Evolutionary conservation across 2,113 vertebrate genomes (phyloP).

Genomic region (Corythaixoides concolor): DNA sequence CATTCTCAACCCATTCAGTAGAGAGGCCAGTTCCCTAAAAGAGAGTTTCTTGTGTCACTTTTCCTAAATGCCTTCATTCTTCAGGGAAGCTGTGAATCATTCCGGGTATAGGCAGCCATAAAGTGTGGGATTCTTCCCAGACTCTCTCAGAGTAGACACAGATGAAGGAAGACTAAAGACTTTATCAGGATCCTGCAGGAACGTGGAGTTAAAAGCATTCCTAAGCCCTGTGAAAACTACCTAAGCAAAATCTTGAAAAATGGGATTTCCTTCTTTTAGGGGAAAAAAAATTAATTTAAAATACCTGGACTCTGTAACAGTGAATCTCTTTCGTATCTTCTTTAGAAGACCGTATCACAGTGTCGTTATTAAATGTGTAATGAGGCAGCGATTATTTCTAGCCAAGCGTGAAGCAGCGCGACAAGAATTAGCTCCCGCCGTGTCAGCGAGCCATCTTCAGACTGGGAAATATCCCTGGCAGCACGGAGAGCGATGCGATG

Average conservation of each 20-base stretch:
- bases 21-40: not conserved
- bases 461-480: not conserved
- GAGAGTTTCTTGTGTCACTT: not conserved
- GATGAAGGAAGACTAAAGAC: not conserved
- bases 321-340: not conserved
- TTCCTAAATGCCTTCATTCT: not conserved
- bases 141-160: not conserved
- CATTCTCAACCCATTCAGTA: not conserved
- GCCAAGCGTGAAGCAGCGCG: not conserved
- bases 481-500: not conserved
- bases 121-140: not conserved
- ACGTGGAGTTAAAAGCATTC: not conserved
- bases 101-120: not conserved
- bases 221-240: not conserved
- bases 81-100: not conserved
- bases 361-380: constrained; percentile 14
- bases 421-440: not conserved
- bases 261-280: not conserved
- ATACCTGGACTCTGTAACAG: not conserved
- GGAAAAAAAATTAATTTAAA: not conserved
- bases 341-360: not conserved
- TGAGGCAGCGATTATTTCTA: not conserved
- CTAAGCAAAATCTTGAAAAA: not conserved
- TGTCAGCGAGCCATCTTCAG: not conserved
- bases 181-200: not conserved